phyloP scores from a whole-genome alignment of 2,888 invertebrate genomes.

The Polia nebulosa region DNA sequence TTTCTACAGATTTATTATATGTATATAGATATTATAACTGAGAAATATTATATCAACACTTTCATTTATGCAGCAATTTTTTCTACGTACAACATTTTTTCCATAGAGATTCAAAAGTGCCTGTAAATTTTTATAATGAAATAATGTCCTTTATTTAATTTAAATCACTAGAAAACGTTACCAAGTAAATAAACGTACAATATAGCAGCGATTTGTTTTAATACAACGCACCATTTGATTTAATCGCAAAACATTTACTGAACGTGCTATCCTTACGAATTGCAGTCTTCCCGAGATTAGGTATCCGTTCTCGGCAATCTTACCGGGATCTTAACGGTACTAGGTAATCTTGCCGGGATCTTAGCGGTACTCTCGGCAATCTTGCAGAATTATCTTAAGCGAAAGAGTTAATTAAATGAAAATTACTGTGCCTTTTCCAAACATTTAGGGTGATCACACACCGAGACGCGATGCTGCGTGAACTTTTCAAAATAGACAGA shows the following conservation, averaged over 20 bases:
- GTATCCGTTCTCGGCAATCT: not conserved
- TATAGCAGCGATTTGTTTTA: conserved; percentile 7
- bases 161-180: not conserved
- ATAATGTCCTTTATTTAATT: too few species aligned
- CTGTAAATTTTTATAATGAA: too few species aligned
- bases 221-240: conserved; percentile 11
- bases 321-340: not conserved
- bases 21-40: too few species aligned
- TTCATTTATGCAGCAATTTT: too few species aligned
- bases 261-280: conserved; percentile 38
- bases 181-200: not conserved
- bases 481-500: not conserved
- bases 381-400: conserved; percentile 23
- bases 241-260: conserved; percentile 27
- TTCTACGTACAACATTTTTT: too few species aligned
- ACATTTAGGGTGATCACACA: not conserved
- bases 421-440: conserved; percentile 21
- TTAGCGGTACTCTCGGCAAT: conserved; percentile 14
- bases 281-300: conserved; percentile 2
- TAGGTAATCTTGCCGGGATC: conserved; percentile 11
- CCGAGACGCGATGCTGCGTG: not conserved
- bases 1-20: too few species aligned
- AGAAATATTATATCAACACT: too few species aligned
- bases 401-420: conserved; percentile 45
- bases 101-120: too few species aligned